phyloP scores from a whole-genome alignment of 2,888 invertebrate species.

The Myopa tessellatipennis region DNA sequence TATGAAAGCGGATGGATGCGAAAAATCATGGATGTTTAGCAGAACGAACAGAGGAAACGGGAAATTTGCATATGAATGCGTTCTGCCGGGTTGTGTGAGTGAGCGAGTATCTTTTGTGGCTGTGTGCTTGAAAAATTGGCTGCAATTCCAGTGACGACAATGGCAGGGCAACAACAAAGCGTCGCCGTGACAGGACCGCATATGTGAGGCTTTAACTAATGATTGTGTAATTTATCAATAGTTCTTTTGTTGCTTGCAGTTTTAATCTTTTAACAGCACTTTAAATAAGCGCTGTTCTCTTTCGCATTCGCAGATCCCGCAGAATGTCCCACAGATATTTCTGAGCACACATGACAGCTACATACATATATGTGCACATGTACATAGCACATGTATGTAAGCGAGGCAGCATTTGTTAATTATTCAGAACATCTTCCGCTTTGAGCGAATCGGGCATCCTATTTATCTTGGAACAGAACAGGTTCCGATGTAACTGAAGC shows the following conservation, averaged over 20 bases:
- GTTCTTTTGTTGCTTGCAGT: constrained; percentile 9
- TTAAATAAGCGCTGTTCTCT: constrained; percentile 15
- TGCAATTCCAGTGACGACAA: constrained; percentile 33
- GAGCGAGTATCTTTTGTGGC: not conserved
- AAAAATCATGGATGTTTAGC: not conserved
- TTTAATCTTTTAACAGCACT: constrained; percentile 29
- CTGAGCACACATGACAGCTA: not conserved
- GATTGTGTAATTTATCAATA: constrained; percentile 43
- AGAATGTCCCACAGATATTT: not conserved
- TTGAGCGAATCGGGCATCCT: not conserved
- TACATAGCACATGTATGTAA: not conserved
- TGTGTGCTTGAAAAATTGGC: constrained; percentile 43
- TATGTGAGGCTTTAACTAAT: constrained; percentile 42
- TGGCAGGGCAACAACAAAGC: not conserved
- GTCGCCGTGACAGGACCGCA: not conserved
- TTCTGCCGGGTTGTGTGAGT: not conserved
- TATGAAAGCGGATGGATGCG: not conserved
- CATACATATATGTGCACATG: not conserved
- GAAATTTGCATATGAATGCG: constrained; percentile 45
- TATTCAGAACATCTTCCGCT: constrained; percentile 5
- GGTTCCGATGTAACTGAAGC: constrained; percentile 9
- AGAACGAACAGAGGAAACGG: not conserved
- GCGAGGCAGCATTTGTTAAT: constrained; percentile 6
- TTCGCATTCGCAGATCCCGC: not conserved
- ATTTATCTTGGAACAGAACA: no score